Percentiles rank a stretch among this genome's conserved stretches.
Evolutionary conservation across 1,140 invertebrate genomes (phyloP).

Genomic region (Brachionus angularis): DNA sequence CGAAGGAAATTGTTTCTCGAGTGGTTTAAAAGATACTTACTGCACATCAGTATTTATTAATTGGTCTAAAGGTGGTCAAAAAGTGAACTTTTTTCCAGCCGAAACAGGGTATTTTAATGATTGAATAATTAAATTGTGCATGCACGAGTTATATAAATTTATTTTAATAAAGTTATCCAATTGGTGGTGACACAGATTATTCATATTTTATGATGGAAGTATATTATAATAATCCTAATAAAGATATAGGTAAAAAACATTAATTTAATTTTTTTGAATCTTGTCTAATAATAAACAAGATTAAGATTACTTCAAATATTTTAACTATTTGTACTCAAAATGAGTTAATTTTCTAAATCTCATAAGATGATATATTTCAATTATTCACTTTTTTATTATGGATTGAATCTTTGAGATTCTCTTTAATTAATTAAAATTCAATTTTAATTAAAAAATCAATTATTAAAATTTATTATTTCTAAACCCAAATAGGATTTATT

Average conservation of each 20-base stretch:
- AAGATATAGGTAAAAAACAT: neutral
- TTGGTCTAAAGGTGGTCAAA: neutral
- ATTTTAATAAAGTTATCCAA: neutral
- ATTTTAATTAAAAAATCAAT: too few species aligned
- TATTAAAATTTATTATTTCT: too few species aligned
- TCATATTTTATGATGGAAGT: neutral
- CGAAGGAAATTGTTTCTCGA: neutral
- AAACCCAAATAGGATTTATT: constrained; percentile 66
- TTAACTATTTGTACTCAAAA: too few species aligned
- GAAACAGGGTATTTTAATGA: neutral
- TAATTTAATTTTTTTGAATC: neutral
- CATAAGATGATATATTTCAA: too few species aligned
- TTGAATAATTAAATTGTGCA: neutral
- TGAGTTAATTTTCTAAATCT: too few species aligned
- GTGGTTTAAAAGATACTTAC: neutral
- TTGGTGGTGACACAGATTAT: neutral
- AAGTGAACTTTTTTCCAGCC: neutral
- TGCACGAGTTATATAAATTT: neutral
- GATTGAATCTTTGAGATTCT: too few species aligned
- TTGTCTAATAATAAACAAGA: too few species aligned
- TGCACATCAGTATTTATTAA: neutral
- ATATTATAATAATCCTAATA: neutral
- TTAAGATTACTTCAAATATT: too few species aligned
- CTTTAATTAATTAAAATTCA: too few species aligned
- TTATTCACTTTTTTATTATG: too few species aligned